Evolutionary conservation across 2,888 invertebrate genomes (phyloP).

Genomic region (Idaea straminata): DNA sequence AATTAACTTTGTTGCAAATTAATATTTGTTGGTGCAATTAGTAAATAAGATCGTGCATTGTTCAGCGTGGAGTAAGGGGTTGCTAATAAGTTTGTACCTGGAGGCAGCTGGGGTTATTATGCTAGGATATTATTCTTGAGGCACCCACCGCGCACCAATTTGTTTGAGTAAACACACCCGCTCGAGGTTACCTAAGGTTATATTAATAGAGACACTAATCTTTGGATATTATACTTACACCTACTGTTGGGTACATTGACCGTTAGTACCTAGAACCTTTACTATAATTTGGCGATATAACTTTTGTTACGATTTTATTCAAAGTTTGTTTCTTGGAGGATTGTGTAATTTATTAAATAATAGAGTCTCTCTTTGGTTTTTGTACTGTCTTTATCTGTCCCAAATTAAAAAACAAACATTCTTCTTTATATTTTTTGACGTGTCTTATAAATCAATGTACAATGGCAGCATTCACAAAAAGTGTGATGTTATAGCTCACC

Average conservation of each 20-base stretch:
- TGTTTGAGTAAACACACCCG: constrained; percentile 42
- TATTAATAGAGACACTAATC: constrained; percentile 21
- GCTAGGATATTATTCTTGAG: constrained; percentile 8
- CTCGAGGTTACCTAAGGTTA: constrained; percentile 23
- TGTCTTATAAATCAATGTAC: no score
- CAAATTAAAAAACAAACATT: no score
- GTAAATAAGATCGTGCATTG: constrained; percentile 25
- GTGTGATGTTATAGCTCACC: no score
- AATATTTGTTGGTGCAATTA: constrained; percentile 30
- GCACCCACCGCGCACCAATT: constrained; percentile 39
- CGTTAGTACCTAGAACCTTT: constrained; percentile 2
- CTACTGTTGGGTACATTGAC: not conserved
- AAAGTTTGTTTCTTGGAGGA: constrained; percentile 4
- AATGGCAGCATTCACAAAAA: no score
- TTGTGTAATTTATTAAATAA: not conserved
- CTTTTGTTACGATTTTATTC: constrained; percentile 14
- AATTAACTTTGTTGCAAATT: constrained; percentile 27
- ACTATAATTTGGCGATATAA: not conserved
- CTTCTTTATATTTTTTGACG: no score
- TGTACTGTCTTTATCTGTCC: no score
- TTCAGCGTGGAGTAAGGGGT: constrained; percentile 13
- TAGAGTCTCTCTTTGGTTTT: no score
- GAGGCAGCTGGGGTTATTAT: constrained; percentile 28
- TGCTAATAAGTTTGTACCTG: constrained; percentile 28
- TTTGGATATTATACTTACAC: constrained; percentile 12